Conservation (phyloP, 2,797 vertebrate species). For the Phrynocephalus vlangalii region DNA sequence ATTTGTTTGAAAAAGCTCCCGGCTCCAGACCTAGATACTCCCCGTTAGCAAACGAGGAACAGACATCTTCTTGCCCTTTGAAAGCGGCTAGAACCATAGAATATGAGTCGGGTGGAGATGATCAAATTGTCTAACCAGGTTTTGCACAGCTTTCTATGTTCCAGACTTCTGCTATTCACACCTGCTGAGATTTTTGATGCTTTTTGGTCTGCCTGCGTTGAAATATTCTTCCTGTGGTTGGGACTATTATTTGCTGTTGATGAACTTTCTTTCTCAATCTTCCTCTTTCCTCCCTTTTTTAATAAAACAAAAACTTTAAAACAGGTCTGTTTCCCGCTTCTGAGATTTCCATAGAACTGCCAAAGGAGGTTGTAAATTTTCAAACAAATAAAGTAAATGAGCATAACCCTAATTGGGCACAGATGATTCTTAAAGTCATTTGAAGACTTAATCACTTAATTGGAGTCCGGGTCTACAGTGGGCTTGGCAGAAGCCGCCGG, state of each 20-base stretch:
- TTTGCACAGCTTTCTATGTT: background rate
- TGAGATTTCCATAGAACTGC: too few relatives aligned
- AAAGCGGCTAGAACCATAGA: background rate
- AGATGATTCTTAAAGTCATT: too few relatives aligned
- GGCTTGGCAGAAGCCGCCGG: conserved; percentile 61
- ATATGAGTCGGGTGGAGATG: background rate
- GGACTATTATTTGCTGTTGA: background rate
- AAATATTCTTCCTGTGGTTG: background rate
- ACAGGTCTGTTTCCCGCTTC: too few relatives aligned
- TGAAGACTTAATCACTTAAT: too few relatives aligned
- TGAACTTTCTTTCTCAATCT: background rate
- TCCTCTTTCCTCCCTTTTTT: background rate
- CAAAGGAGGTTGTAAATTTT: too few relatives aligned
- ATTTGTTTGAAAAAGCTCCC: background rate
- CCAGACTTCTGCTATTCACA: background rate
- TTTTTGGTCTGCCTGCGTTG: background rate
- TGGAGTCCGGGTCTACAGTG: background rate
- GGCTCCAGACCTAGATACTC: background rate
- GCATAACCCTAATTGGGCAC: background rate
- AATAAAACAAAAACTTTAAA: too few relatives aligned
- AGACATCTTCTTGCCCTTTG: background rate
- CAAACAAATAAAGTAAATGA: background rate
- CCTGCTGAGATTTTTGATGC: background rate
- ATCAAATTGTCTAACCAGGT: too few relatives aligned
- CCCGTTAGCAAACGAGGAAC: background rate